These are phyloP conservation scores for Chorisops tibialis DNA, from an alignment of 2,888 invertebrate genomes.

Conservation along the genomic window DNA sequence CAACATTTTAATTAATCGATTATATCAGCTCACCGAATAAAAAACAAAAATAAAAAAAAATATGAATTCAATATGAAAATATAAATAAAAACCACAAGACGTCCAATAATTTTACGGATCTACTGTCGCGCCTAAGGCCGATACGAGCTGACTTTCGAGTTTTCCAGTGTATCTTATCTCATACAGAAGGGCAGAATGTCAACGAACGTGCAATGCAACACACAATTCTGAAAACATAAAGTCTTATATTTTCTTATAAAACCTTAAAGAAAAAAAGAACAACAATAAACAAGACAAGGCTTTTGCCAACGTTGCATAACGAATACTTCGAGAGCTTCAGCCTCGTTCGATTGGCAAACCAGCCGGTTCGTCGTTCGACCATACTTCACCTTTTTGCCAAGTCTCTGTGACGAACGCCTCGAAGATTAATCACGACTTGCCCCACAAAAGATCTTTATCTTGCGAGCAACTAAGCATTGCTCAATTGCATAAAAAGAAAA, in stretches of 20 bases:
- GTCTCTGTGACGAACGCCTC: neutral
- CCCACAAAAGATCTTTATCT: neutral
- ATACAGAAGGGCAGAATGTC: slow-evolving; percentile 21
- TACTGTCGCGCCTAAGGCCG: neutral
- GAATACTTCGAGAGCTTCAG: neutral
- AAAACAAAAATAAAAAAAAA: neutral
- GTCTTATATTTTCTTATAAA: neutral
- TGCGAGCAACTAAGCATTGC: neutral
- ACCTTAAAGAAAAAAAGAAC: slow-evolving; percentile 1
- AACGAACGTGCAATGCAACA: slow-evolving; percentile 21
- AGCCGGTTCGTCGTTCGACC: neutral
- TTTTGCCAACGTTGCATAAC: neutral
- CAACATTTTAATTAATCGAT: too few species aligned
- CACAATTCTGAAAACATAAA: slow-evolving; percentile 1
- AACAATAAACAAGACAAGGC: neutral
- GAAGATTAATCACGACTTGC: slow-evolving; percentile 1
- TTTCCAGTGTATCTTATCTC: neutral
- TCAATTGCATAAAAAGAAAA: neutral
- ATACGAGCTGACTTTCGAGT: neutral
- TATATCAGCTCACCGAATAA: too few species aligned
- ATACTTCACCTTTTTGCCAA: slow-evolving; percentile 3
- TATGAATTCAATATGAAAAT: neutral
- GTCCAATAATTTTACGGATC: neutral
- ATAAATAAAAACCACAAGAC: neutral
- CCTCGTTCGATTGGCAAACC: neutral